Conservation (phyloP, 2,113 vertebrate genomes). For the Centrocercus urophasianus region DNA sequence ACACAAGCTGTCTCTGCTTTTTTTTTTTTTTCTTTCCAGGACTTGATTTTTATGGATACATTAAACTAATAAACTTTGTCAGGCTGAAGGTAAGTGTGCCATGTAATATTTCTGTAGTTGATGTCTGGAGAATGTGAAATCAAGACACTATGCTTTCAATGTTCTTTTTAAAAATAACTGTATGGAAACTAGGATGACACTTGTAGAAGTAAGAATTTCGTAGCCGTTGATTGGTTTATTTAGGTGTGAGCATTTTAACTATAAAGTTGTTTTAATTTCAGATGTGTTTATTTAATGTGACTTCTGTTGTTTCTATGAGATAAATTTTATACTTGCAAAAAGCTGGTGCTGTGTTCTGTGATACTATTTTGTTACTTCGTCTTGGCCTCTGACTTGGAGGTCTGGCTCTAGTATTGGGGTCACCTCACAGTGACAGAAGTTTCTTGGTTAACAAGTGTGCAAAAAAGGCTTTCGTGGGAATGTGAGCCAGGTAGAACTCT, state of each 20-base stretch:
- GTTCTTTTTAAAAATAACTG: not conserved
- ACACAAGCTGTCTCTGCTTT: not conserved
- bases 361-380: not conserved
- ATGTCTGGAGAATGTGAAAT: not conserved
- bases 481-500: not conserved
- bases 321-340: not conserved
- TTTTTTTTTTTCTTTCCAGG: constrained; percentile 68
- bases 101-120: not conserved
- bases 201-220: not conserved
- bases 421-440: not conserved
- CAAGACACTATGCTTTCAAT: not conserved
- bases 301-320: not conserved
- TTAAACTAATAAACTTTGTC: constrained; percentile 96
- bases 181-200: not conserved
- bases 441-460: not conserved
- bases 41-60: constrained; percentile 93
- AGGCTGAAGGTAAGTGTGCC: constrained; percentile 84
- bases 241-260: not conserved
- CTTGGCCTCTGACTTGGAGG: not conserved
- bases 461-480: not conserved
- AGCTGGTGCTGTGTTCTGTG: fast-evolving
- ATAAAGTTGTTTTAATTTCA: not conserved
- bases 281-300: not conserved
- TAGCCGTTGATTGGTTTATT: not conserved
- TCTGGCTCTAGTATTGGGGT: fast-evolving